These are phyloP conservation scores for Epizoanthus stellaris DNA, from an alignment of 92 coral and sea anemone genomes.

Conservation along the genomic window DNA sequence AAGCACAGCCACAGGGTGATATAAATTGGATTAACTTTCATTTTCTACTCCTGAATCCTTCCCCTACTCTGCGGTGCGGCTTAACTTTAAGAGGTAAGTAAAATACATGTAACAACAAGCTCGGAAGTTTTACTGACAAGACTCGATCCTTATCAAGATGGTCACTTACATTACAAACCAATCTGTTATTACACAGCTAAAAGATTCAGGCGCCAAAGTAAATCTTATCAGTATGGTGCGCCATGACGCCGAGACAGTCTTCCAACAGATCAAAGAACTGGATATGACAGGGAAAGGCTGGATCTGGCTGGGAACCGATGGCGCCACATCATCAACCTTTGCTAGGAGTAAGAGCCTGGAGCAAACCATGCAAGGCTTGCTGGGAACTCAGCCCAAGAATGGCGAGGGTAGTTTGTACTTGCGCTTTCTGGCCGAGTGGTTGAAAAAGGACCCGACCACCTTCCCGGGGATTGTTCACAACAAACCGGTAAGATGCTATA, in stretches of 20 bases:
- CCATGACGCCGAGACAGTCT: conserved; percentile 96
- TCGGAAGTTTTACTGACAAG: no score
- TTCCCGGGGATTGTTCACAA: conserved; percentile 88
- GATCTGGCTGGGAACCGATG: conserved; percentile 98
- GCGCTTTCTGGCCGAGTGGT: conserved; percentile 87
- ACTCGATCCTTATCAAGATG: no score
- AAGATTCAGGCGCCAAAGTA: conserved; percentile 87
- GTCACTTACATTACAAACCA: no score
- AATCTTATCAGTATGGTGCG: conserved; percentile 96
- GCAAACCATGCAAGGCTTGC: conserved; percentile 95
- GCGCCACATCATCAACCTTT: conserved; percentile 92
- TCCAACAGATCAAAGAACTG: conserved; percentile 96
- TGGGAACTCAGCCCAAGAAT: conserved; percentile 97
- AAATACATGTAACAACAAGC: no score
- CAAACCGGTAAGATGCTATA: conserved; percentile 62
- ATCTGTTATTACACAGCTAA: conserved; percentile 58
- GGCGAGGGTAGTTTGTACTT: conserved; percentile 95
- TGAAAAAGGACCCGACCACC: conserved; percentile 83
- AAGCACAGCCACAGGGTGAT: no score
- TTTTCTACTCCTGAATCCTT: no score
- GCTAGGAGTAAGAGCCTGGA: conserved; percentile 84
- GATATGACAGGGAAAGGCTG: conserved; percentile 99
- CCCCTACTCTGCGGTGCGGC: no score
- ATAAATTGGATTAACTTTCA: no score
- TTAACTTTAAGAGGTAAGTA: no score